Conservation (phyloP, 2,888 invertebrate species). For the Tipula unca region DNA sequence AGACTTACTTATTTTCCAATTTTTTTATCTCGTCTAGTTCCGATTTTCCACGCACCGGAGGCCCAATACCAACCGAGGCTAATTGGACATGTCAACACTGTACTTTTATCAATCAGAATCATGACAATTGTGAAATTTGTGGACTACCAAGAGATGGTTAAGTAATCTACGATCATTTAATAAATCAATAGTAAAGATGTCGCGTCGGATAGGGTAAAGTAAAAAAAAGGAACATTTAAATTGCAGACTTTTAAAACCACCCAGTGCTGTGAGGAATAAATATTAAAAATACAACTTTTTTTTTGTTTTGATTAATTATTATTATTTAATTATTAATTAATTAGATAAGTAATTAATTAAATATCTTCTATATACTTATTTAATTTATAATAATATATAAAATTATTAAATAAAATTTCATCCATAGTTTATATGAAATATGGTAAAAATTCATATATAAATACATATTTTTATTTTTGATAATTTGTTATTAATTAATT, state of each 20-base stretch:
- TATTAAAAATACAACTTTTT: background rate
- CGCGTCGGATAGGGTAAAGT: background rate
- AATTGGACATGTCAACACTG: slow-evolving; percentile 89
- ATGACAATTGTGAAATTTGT: slow-evolving; percentile 84
- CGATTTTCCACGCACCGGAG: slow-evolving; percentile 28
- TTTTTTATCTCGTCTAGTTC: slow-evolving; percentile 26
- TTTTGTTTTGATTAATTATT: background rate
- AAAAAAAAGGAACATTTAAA: background rate
- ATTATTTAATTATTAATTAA: slow-evolving; percentile 2
- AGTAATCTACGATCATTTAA: background rate
- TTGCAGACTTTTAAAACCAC: background rate
- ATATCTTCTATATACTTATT: background rate
- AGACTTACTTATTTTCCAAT: background rate
- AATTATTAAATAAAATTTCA: slow-evolving; percentile 1
- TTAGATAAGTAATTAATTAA: background rate
- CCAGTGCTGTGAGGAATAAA: slow-evolving; percentile 17
- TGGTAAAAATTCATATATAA: background rate
- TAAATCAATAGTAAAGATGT: background rate
- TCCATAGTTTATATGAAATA: background rate
- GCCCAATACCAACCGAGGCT: slow-evolving; percentile 39
- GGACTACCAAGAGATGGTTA: slow-evolving; percentile 61
- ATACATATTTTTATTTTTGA: slow-evolving; percentile 8
- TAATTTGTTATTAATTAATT: background rate
- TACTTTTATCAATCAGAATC: slow-evolving; percentile 82
- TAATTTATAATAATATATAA: slow-evolving; percentile 14